Conservation (phyloP, 2,113 vertebrate genomes). For the Solea senegalensis region DNA sequence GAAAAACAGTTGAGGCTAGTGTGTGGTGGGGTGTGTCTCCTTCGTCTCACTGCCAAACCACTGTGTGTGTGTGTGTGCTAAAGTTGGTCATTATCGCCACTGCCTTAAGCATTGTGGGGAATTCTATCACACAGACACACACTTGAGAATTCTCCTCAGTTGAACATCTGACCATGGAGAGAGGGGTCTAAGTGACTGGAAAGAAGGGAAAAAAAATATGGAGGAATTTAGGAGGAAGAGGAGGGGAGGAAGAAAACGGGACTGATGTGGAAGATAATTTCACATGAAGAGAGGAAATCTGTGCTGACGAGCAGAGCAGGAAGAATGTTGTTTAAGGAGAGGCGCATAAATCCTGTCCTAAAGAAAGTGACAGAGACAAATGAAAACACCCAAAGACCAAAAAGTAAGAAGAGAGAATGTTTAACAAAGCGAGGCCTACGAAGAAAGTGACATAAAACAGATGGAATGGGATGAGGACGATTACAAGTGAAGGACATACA, state of each 20-base stretch:
- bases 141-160: slow-evolving; percentile 15
- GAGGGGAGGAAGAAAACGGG: not conserved
- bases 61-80: slow-evolving; percentile 5
- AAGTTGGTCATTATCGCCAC: slow-evolving; percentile 39
- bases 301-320: not conserved
- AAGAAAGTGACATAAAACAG: slow-evolving; percentile 46
- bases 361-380: slow-evolving; percentile 16
- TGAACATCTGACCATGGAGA: slow-evolving; percentile 1
- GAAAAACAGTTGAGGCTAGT: not conserved
- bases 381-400: not conserved
- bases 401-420: slow-evolving; percentile 21
- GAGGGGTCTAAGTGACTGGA: slow-evolving; percentile 2
- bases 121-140: slow-evolving; percentile 11
- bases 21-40: slow-evolving; percentile 34
- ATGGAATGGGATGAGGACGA: slow-evolving; percentile 14
- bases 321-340: not conserved
- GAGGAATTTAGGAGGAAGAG: not conserved
- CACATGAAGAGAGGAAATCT: too few species aligned
- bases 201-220: not conserved
- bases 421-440: slow-evolving; percentile 48
- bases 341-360: not conserved
- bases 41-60: slow-evolving; percentile 27
- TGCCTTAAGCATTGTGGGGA: slow-evolving; percentile 43
- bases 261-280: not conserved
- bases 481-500: slow-evolving; percentile 13